These are phyloP conservation scores for Tetanocera ferruginea DNA, from an alignment of 2,888 invertebrate species.

Conservation along the genomic window DNA sequence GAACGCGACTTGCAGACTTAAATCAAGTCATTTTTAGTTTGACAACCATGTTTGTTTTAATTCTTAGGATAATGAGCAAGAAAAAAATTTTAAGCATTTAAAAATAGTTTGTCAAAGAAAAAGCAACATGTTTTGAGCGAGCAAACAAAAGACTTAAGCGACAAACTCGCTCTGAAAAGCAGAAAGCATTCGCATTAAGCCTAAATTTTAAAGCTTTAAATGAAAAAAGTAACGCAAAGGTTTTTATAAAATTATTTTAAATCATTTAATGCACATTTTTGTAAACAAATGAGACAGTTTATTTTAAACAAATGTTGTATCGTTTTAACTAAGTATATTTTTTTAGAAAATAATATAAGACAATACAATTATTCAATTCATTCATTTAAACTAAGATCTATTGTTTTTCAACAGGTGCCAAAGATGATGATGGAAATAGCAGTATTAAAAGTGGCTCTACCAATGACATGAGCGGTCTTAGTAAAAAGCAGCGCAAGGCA, in stretches of 20 bases:
- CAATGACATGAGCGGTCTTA: slow-evolving; percentile 72
- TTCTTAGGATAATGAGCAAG: too few species aligned
- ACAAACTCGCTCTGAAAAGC: slow-evolving; percentile 2
- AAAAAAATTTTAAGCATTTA: too few species aligned
- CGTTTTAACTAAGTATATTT: neutral
- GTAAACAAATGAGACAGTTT: too few species aligned
- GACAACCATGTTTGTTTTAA: too few species aligned
- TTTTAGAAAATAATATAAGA: neutral
- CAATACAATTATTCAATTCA: neutral
- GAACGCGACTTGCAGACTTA: neutral
- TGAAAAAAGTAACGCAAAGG: neutral
- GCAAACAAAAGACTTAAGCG: slow-evolving; percentile 28
- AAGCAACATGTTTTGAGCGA: too few species aligned
- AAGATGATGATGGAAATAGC: slow-evolving; percentile 81
- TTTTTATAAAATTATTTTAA: neutral
- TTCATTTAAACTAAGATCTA: too few species aligned
- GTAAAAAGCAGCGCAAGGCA: slow-evolving; percentile 96
- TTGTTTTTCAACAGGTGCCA: slow-evolving; percentile 76
- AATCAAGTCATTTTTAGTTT: neutral
- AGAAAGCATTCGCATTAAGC: neutral
- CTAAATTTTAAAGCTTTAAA: neutral
- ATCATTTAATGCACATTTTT: neutral
- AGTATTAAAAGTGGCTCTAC: slow-evolving; percentile 69
- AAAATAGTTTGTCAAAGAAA: too few species aligned
- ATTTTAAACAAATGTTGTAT: neutral